Evolutionary conservation across 2,888 invertebrate species (phyloP), one percentile per base, ranked within the genome.

Genomic region (Mesoligia furuncula): DNA sequence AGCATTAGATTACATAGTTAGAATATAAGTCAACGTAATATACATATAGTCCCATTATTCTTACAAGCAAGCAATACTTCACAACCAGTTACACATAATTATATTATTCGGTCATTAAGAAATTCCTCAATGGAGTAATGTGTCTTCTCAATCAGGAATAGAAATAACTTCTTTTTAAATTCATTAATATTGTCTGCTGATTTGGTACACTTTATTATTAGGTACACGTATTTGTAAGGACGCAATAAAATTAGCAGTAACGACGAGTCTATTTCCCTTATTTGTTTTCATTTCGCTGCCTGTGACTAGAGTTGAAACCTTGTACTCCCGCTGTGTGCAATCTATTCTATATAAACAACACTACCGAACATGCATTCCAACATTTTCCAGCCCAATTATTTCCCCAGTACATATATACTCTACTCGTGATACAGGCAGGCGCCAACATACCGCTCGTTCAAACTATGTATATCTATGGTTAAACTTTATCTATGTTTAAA

Each of bases 361-460:
- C n/a, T n/a, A n/a, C 59, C 27, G 17, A 59, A 27, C 71, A 54
- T 31, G 45, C 71, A 71, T 64, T 57, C 15, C 48, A 61, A 20
- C 36, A 76, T 75, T 73, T 31, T 54, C 76, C 45, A 80, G 62
- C 9, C 62, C 42, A 83, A 83, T 80, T 80, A 83, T 68, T 71
- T 59, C 13, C 7, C 31, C 54, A 31, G 31, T 51, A 24, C 4
- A 68, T 54, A 57, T 48, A 17, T 48, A 17, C 51, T 62, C 24
- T n/a, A 54, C 36, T 73, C 42, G 39, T 70, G 72, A 59, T 59
- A 48, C 20, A 51, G 11, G n/a, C 11, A 57, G 81, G 78, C 81
- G 81, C 84, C 77, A 78, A 67, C 72, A 66, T 39, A 69, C 48
- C 57, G 66, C 61, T 64, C n/a, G 27, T 71, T 74, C 24, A 20